Evolutionary conservation across 1,140 invertebrate species (phyloP).

Genomic region (Pseudomyrmex gracilis): DNA sequence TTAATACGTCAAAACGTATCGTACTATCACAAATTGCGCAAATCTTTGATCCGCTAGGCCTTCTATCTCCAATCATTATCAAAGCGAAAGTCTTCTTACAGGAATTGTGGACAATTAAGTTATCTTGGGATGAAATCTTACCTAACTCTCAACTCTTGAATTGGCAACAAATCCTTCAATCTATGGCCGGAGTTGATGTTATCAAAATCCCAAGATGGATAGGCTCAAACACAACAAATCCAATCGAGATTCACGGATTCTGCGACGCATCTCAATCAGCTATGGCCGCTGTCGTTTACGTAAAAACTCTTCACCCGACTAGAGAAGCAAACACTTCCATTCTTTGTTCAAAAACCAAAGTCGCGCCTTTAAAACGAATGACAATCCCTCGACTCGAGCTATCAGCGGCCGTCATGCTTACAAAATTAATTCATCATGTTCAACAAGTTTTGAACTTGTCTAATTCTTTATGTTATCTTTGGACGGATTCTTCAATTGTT

Average conservation of each 20-base stretch:
- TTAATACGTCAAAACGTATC: no score
- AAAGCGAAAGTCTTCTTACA: slow-evolving; percentile 58
- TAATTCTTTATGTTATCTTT: no score
- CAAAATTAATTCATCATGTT: neutral
- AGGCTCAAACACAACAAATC: no score
- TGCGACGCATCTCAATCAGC: slow-evolving; percentile 67
- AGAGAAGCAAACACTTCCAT: neutral
- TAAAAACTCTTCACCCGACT: neutral
- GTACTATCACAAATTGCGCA: neutral
- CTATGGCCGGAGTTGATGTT: neutral
- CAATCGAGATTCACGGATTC: slow-evolving; percentile 62
- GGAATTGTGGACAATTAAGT: slow-evolving; percentile 11
- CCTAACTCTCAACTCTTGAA: neutral
- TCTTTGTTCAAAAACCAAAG: slow-evolving; percentile 5
- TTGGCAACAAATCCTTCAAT: neutral
- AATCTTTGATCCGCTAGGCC: slow-evolving; percentile 61
- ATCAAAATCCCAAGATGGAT: neutral
- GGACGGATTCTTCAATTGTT: slow-evolving; percentile 21
- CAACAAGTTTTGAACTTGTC: no score
- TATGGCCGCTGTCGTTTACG: slow-evolving; percentile 67
- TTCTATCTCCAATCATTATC: slow-evolving; percentile 42
- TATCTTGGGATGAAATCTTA: slow-evolving; percentile 27
- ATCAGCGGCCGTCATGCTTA: neutral
- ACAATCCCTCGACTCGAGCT: neutral
- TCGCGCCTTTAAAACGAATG: neutral